Conservation (phyloP, 1,140 invertebrate species). For the Zaprionus nigranus region DNA sequence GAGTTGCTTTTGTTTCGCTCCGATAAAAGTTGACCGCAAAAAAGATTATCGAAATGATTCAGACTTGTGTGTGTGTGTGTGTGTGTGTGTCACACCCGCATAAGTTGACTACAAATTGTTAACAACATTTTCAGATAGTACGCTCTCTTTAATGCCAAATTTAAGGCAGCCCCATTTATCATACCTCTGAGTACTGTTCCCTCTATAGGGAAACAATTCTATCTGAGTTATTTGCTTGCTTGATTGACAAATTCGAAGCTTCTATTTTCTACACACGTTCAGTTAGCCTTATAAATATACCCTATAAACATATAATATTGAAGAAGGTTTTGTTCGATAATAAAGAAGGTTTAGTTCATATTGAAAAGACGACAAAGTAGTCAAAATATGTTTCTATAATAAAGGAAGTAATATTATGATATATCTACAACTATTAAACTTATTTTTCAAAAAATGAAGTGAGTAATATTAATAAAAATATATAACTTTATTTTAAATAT, state of each 20-base stretch:
- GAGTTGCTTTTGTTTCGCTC: slow-evolving; percentile 30
- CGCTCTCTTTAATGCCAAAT: not conserved
- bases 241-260: not conserved
- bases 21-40: slow-evolving; percentile 59
- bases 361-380: no score
- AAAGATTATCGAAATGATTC: slow-evolving; percentile 35
- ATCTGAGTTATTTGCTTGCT: not conserved
- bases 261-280: not conserved
- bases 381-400: no score
- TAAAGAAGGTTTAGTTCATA: not conserved
- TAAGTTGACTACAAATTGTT: slow-evolving; percentile 7
- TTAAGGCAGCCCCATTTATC: slow-evolving; percentile 11
- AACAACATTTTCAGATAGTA: slow-evolving; percentile 1
- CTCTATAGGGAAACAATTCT: not conserved
- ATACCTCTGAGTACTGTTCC: not conserved
- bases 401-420: no score
- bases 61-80: not conserved
- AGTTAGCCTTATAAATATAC: not conserved
- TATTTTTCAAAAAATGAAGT: no score
- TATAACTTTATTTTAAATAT: no score
- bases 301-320: not conserved
- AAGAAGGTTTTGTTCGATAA: not conserved
- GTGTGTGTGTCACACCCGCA: slow-evolving; percentile 51
- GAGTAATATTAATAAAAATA: no score
- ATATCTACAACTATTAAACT: no score